Conservation (phyloP, 2,113 vertebrate species). For the Illadopsis cleaveri region DNA sequence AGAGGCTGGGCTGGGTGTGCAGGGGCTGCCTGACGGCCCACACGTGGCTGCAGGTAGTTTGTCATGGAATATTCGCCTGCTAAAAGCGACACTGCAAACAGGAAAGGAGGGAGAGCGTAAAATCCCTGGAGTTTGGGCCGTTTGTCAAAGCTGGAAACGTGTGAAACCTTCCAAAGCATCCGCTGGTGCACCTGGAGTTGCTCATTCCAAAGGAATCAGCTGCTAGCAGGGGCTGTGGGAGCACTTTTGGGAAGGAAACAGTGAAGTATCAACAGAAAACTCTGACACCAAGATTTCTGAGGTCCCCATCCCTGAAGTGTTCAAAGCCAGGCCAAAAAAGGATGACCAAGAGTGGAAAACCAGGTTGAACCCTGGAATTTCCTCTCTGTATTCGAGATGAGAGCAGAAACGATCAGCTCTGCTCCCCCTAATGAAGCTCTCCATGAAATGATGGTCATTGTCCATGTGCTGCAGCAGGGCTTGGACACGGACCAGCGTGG, state of each 20-base stretch:
- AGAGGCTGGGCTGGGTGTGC: background rate
- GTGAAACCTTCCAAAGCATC: background rate
- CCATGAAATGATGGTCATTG: background rate
- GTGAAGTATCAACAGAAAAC: background rate
- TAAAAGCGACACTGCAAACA: conserved; percentile 25
- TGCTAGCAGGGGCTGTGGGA: background rate
- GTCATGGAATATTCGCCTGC: background rate
- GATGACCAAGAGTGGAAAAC: background rate
- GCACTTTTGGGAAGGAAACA: background rate
- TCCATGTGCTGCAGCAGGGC: background rate
- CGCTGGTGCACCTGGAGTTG: background rate
- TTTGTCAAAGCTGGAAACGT: conserved; percentile 20
- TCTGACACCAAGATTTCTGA: background rate
- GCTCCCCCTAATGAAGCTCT: background rate
- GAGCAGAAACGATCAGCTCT: background rate
- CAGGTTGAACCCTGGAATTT: background rate
- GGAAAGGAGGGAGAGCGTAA: background rate
- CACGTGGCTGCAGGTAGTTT: background rate
- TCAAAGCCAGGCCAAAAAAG: background rate
- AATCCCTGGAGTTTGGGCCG: background rate
- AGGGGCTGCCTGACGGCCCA: background rate
- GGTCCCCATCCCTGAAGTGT: background rate
- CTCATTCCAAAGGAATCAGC: background rate
- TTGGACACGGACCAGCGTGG: fast-evolving
- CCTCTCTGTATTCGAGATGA: background rate